These are phyloP conservation scores for Phasianus colchicus DNA, from an alignment of 2,113 vertebrate genomes.

Conservation along the genomic window DNA sequence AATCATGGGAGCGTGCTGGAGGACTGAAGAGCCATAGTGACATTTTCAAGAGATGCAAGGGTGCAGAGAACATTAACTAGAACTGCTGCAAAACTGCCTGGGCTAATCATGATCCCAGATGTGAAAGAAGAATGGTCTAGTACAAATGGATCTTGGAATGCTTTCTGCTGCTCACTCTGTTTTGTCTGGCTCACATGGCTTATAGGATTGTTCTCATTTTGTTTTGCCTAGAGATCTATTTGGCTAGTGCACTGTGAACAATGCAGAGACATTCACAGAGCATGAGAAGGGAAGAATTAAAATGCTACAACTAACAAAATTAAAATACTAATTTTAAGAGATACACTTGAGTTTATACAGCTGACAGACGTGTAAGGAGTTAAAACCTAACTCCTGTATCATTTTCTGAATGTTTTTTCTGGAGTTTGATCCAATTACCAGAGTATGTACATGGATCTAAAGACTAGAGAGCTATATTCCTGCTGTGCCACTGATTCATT, in stretches of 20 bases:
- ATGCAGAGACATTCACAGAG: slow-evolving; percentile 20
- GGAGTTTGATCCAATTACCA: slow-evolving; percentile 46
- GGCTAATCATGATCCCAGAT: neutral
- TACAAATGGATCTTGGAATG: slow-evolving; percentile 33
- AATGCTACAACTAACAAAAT: neutral
- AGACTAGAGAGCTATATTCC: slow-evolving; percentile 13
- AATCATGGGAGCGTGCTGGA: neutral
- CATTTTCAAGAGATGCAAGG: neutral
- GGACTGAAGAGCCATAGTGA: neutral
- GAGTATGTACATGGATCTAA: neutral
- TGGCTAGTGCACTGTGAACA: neutral
- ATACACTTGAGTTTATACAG: neutral
- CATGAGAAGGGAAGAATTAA: slow-evolving; percentile 26
- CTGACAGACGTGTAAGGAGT: slow-evolving; percentile 8
- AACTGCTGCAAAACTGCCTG: neutral
- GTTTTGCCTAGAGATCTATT: slow-evolving; percentile 53
- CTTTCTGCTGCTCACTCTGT: slow-evolving; percentile 49
- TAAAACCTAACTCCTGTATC: slow-evolving; percentile 38
- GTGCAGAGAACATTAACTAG: neutral
- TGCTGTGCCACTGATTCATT: slow-evolving; percentile 64
- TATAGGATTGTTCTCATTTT: slow-evolving; percentile 54
- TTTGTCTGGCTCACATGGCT: slow-evolving; percentile 63
- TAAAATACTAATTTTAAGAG: slow-evolving; percentile 37
- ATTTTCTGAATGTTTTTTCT: slow-evolving; percentile 46
- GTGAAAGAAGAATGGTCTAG: neutral